These are phyloP conservation scores for Ranitomeya variabilis DNA, from an alignment of 2,113 vertebrate genomes.

Conservation along the genomic window DNA sequence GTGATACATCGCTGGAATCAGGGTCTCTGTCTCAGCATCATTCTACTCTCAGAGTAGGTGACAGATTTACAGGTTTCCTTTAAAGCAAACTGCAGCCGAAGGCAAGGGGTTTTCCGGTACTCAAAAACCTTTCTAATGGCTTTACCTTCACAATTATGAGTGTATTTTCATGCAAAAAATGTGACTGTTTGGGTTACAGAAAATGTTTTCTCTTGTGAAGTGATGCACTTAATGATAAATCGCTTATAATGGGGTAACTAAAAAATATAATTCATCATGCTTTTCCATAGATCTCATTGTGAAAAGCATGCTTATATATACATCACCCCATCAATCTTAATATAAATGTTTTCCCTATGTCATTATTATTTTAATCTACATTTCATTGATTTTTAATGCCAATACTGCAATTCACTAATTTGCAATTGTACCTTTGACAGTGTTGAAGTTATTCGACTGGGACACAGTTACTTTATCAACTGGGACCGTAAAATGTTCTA, in stretches of 20 bases:
- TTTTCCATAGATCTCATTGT: conserved; percentile 20
- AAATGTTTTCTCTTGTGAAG: too few species aligned
- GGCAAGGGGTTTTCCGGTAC: too few species aligned
- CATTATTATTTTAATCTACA: neutral
- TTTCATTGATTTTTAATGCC: neutral
- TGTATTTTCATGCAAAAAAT: too few species aligned
- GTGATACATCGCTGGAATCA: too few species aligned
- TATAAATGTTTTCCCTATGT: neutral
- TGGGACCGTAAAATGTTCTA: conserved; percentile 75
- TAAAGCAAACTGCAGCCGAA: too few species aligned
- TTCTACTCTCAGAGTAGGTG: too few species aligned
- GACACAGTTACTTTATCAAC: conserved; percentile 76
- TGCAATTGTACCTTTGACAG: conserved; percentile 53
- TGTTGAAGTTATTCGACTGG: conserved; percentile 75
- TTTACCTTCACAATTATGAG: too few species aligned
- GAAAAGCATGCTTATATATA: conserved; percentile 36
- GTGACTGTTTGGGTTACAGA: too few species aligned
- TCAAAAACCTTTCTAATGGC: too few species aligned
- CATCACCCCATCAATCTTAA: conserved; percentile 12
- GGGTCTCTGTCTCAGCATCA: too few species aligned
- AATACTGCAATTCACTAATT: neutral
- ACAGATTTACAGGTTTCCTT: too few species aligned
- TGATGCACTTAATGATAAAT: neutral
- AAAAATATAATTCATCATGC: conserved; percentile 29
- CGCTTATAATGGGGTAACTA: neutral